Evolutionary conservation across 2,113 vertebrate species (phyloP).

Genomic region (Dermatemys mawii): DNA sequence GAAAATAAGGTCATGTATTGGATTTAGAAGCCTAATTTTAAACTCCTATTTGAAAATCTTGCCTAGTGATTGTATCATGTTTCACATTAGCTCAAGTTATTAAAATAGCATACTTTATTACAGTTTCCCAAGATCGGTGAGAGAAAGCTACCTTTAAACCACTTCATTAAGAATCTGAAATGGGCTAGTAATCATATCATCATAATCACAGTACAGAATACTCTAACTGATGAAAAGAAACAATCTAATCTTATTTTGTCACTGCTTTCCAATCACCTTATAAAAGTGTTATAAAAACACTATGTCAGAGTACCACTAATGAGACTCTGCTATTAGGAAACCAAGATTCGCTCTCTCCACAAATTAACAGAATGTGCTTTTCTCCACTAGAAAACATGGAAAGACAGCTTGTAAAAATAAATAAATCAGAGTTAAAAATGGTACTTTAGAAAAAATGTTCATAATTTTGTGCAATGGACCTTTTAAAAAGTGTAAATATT

Average conservation of each 20-base stretch:
- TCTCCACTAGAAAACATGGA: neutral
- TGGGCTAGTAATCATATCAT: neutral
- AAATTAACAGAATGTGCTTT: neutral
- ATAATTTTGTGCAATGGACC: neutral
- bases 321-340: neutral
- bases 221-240: neutral
- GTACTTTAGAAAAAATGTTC: neutral
- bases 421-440: neutral
- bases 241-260: neutral
- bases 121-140: neutral
- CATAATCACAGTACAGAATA: neutral
- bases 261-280: neutral
- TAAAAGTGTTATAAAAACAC: neutral
- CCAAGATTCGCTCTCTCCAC: neutral
- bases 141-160: neutral
- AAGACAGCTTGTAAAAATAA: neutral
- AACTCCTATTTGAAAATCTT: neutral
- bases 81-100: neutral
- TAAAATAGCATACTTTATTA: neutral
- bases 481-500: neutral
- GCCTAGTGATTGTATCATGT: neutral
- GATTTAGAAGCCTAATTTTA: neutral
- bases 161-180: neutral
- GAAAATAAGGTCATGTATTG: neutral
- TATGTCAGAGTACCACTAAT: neutral